Base-by-base conservation (phyloP, 2,113 vertebrate species). In the Microtus montanus region DNA sequence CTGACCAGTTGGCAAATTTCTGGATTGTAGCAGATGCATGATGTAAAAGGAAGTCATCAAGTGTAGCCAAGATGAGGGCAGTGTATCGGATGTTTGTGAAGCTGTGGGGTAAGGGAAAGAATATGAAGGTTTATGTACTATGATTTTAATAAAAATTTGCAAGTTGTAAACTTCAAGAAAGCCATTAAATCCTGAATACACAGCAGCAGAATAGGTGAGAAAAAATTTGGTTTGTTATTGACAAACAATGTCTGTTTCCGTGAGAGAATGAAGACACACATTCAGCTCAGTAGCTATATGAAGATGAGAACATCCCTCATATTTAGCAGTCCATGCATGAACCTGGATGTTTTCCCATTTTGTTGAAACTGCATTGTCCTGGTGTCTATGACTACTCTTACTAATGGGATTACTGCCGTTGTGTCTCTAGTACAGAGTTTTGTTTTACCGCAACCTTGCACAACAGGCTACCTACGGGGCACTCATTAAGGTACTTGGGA, bases 401-500 rank as follows among this genome's bases (percentile, higher is more conserved):
- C 70, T 92, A 95, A 80, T 77, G 79, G 84, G 71, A 94, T 95
- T 84, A 44, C 79, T 82, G 83, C 70, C 75, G 35, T 75, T 41
- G 41, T 84, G 41, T 93, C 90, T 97, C 92, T 58, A 54, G 73
- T 24, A 64, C 47, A 90, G 52, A 68, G 74, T 63, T 96, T 91
- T 92, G 38, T 86, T 91, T 95, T 95, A 89, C 85, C 94, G 49
- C 41, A 79, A 91, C 49, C 35, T 64, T 82, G 58, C 52, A 89
- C 30, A 68, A 92, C 63, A 94, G 91, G 41, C 68, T 78, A 80
- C 73, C 47, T 66, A 71, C 11, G 85, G 89, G 79, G 83, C 70
- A 90, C 66, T 97, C 64, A 71, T 96, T 95, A 96, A 97, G 92
- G 68, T 63, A 95, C 88, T 92, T 92, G 90, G 49, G 83, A 95